These are phyloP conservation scores for Drosophila lowei DNA, from an alignment of 1,140 invertebrate species.

Conservation along the genomic window DNA sequence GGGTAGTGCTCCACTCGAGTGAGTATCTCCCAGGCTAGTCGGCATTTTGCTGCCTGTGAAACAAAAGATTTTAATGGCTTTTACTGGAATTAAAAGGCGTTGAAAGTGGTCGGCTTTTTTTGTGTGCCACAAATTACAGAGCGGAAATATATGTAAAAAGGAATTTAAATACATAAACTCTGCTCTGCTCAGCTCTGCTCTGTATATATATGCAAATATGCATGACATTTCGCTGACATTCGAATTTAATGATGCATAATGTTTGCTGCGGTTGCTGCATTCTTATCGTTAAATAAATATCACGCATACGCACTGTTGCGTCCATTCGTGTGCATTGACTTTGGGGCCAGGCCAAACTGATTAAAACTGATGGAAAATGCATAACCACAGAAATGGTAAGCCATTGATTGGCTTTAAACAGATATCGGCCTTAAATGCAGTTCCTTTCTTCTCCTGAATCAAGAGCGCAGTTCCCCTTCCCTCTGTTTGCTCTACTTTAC, in stretches of 20 bases:
- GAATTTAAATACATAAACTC: constrained; percentile 15
- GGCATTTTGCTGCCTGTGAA: constrained; percentile 24
- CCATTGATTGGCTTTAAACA: too few relatives aligned
- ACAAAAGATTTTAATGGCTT: constrained; percentile 65
- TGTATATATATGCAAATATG: constrained; percentile 16
- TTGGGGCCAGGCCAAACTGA: not conserved
- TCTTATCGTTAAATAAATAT: constrained; percentile 44
- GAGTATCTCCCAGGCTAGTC: constrained; percentile 15
- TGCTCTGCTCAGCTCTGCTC: too few relatives aligned
- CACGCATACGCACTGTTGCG: constrained; percentile 25
- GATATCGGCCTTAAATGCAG: too few relatives aligned
- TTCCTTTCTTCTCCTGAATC: not conserved
- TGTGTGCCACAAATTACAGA: not conserved
- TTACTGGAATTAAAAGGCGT: constrained; percentile 60
- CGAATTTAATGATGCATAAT: constrained; percentile 37
- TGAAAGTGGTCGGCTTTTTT: constrained; percentile 8
- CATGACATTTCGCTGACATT: constrained; percentile 41
- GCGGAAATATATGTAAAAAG: constrained; percentile 13
- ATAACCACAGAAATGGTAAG: too few relatives aligned
- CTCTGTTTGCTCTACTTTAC: not conserved
- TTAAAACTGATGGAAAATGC: not conserved
- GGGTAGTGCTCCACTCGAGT: not conserved
- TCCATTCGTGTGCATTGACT: too few relatives aligned
- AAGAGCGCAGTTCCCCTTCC: constrained; percentile 1
- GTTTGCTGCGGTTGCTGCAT: constrained; percentile 7